Evolutionary conservation across 2,113 vertebrate genomes (phyloP), one percentile per base, ranked within the genome.

Genomic region (Microcebus griseorufus): DNA sequence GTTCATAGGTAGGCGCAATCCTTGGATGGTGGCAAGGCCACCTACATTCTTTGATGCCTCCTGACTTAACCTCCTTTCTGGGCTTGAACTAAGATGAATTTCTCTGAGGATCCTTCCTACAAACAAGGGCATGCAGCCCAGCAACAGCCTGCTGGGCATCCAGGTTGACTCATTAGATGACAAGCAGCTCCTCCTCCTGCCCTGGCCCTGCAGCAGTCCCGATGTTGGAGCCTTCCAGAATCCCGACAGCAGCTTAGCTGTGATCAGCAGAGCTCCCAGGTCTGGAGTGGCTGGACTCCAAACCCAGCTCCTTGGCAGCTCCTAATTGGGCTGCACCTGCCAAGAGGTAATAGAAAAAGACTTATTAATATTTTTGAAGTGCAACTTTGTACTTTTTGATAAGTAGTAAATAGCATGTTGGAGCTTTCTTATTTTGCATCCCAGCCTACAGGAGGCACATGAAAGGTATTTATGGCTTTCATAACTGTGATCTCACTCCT

Each of bases 331-430:
- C 12, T 86, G 27, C 11, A 65, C 78, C 32, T 94, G 67, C 91
- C 88, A 96, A 87, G 89, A 97, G 73, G 81, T 64, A 93, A 76
- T 37, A 73, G 88, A 48, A 32, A 89, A 23, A 97, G 76, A 89
- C 12, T 86, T 88, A 76, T 9, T 93, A 86, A 51, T 83, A 76
- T 58, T 95, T 81, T 84, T 86, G 64, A 94, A 90, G 64, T 70
- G 7, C 34, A 91, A 51, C 20, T 76, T 83, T 48, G 12, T 92
- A 80, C 48, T 90, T 96, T 92, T 96, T 88, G 65, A 78, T 92
- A 70, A 90, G 20, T 27, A 51, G 39, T 92, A 94, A 94, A 84
- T 93, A 97, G 94, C 45, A 88, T 82, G n/a, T 53, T 87, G 51
- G 42, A 23, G 14, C 5, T 27, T 83, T 94, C 62, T 96, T 48